phyloP scores from a whole-genome alignment of 2,113 vertebrate species.

The Thunnus thynnus region DNA sequence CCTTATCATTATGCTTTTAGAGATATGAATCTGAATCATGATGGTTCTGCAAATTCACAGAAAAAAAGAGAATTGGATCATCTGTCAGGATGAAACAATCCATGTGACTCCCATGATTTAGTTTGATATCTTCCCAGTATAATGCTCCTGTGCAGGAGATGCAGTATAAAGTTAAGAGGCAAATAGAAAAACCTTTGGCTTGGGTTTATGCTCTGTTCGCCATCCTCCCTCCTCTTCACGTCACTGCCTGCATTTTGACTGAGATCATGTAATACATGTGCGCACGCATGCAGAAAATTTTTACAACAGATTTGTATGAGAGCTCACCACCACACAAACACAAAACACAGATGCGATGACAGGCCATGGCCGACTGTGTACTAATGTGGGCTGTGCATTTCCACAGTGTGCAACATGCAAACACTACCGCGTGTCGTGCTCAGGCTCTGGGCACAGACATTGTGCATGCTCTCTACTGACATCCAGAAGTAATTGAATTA shows the following conservation, averaged over 20 bases:
- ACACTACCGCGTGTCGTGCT: neutral
- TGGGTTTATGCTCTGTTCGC: neutral
- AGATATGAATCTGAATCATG: too few species aligned
- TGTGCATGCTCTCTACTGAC: conserved; percentile 27
- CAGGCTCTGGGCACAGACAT: conserved; percentile 5
- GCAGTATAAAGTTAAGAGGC: neutral
- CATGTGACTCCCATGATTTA: neutral
- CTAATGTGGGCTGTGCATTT: conserved; percentile 13
- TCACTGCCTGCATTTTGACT: neutral
- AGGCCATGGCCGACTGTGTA: neutral
- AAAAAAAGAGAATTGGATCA: neutral
- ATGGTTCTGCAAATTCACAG: too few species aligned
- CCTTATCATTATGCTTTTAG: too few species aligned
- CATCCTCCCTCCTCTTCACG: neutral
- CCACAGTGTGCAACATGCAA: conserved; percentile 25
- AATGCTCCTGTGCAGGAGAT: neutral
- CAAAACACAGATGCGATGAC: conserved; percentile 13
- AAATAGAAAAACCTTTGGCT: neutral
- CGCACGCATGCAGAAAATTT: conserved; percentile 10
- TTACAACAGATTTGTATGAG: conserved; percentile 1
- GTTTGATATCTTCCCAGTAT: neutral
- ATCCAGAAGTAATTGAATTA: conserved; percentile 52
- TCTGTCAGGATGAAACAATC: neutral
- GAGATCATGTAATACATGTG: conserved; percentile 22
- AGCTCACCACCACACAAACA: conserved; percentile 19